Conservation (phyloP, 92 coral and sea anemone genomes). For the Montipora capitata region DNA sequence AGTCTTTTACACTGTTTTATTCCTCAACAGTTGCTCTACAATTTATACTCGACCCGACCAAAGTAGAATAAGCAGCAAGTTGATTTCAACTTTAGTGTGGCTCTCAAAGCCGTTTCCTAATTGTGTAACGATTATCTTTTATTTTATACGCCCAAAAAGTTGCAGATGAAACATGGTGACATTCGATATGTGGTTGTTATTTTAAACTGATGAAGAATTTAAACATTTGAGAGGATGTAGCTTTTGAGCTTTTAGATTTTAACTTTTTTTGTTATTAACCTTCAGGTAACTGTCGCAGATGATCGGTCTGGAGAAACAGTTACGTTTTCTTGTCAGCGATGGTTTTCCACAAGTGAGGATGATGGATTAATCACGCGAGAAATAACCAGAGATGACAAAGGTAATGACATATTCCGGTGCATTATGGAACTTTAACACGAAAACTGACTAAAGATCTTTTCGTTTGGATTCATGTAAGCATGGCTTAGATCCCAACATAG, state of each 20-base stretch:
- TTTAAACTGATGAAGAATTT: neutral
- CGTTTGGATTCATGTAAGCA: neutral
- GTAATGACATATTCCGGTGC: no score
- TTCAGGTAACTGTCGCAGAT: slow-evolving; percentile 73
- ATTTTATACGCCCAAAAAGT: no score
- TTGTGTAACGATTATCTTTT: no score
- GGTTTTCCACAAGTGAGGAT: slow-evolving; percentile 87
- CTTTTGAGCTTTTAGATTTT: neutral
- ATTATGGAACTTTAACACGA: no score
- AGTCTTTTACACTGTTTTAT: no score
- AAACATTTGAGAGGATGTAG: neutral
- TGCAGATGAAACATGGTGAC: neutral
- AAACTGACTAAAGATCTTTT: no score
- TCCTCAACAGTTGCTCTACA: no score
- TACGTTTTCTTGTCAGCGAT: slow-evolving; percentile 85
- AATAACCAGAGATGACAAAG: slow-evolving; percentile 21
- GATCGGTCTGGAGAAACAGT: slow-evolving; percentile 74
- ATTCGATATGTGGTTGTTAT: neutral
- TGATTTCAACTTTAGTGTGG: no score
- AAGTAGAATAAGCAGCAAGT: no score
- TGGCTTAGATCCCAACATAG: no score
- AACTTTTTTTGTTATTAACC: neutral
- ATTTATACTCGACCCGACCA: no score
- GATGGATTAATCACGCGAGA: slow-evolving; percentile 81
- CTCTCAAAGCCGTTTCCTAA: no score